Evolutionary conservation across 2,888 invertebrate genomes (phyloP), one percentile per base, ranked within the genome.

Genomic region (Julus scandinavius): DNA sequence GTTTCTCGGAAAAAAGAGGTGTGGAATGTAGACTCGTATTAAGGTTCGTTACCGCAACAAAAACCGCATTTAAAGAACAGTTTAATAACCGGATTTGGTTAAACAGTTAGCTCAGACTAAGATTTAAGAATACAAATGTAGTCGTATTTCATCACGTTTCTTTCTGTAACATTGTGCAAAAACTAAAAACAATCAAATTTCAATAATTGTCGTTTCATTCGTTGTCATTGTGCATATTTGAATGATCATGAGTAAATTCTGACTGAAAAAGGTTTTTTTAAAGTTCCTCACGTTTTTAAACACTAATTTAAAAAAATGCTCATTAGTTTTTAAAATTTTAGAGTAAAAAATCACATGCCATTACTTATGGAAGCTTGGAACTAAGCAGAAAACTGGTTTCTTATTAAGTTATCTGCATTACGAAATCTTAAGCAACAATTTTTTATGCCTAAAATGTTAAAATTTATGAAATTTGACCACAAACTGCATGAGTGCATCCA

Each of bases 1-100:
- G 6, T 45, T 45, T 45, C 45, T 45, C 29, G 11, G n/a, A 17
- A 29, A n/a, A 29, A 29, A 72, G 29, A 72, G 72, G 72, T 72
- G 72, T 72, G 72, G 72, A 72, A 72, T 72, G 20, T 72, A 29
- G n/a, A 72, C n/a, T n/a, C 72, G 29, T 7, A 72, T 72, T 72
- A 72, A 72, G 29, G 72, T 29, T 72, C 29, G 72, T 29, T 72
- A 72, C 2, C 11, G 11, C 72, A 9, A 9, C 9, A 2, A n/a
- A 72, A 72, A 72, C 29, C 7, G 72, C 72, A 72, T 29, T 72
- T 29, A 29, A 72, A 72, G 11, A 29, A 29, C 72, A 11, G 72
- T 72, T 72, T 29, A 72, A 29, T 72, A 72, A 72, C 72, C 29
- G 72, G 29, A 29, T n/a, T 72, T 29, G 72, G 29, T 29, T 29